A percentile compares a stretch with the other conserved stretches of the same genome.
phyloP scores from a whole-genome alignment of 2,113 vertebrate genomes.

The Suncus etruscus region DNA sequence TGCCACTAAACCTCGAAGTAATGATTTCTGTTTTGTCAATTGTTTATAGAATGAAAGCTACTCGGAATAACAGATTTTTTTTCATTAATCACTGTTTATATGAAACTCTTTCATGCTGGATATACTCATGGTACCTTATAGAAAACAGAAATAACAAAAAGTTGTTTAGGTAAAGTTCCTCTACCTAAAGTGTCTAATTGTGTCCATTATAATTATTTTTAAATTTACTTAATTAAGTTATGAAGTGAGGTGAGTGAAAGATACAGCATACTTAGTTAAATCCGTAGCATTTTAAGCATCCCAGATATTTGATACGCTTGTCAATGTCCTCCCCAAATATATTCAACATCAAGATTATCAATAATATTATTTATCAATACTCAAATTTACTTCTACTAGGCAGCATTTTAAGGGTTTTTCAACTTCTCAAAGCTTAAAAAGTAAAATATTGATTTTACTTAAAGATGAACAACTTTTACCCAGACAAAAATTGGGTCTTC shows the following conservation, averaged over 20 bases:
- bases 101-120: conserved; percentile 38
- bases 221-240: conserved; percentile 82
- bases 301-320: not conserved
- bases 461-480: conserved; percentile 25
- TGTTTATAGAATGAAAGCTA: conserved; percentile 63
- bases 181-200: conserved; percentile 77
- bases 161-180: conserved; percentile 54
- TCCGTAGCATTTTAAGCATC: not conserved
- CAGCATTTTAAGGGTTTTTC: conserved; percentile 6
- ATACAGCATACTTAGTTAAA: conserved; percentile 56
- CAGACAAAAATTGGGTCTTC: not conserved
- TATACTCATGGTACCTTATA: conserved; percentile 37
- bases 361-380: conserved; percentile 15
- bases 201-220: conserved; percentile 82
- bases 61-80: conserved; percentile 65
- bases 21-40: conserved; percentile 64
- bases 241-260: conserved; percentile 66
- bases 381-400: conserved; percentile 35
- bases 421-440: conserved; percentile 24
- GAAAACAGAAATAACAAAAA: conserved; percentile 53
- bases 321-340: not conserved
- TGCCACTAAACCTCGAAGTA: conserved; percentile 48
- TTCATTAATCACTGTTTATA: conserved; percentile 56
- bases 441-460: conserved; percentile 35
- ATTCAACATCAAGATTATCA: conserved; percentile 18